Base-by-base conservation (phyloP, 2,888 invertebrate species). In the Apamea monoglypha region DNA sequence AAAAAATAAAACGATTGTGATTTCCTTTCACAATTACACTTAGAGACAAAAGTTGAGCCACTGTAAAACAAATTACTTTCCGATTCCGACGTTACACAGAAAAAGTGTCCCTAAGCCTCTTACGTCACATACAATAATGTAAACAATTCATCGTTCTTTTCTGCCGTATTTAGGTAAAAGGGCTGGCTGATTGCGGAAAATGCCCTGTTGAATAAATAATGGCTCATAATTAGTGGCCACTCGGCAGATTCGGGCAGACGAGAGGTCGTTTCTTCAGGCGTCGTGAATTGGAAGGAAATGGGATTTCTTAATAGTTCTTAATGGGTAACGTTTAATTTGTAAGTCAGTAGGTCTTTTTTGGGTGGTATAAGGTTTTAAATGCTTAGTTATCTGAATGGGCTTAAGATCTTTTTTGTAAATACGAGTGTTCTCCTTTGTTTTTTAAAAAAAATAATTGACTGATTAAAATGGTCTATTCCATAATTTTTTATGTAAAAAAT, bases 171-270 rank as follows among this genome's bases (percentile, higher is more conserved):
- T 67, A 71, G 40, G 66, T 67, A 70, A 73, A 74, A 87, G 74
- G 75, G 72, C 72, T 73, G 78, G 40, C 44, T 83, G 74, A 86
- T 83, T 83, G 76, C 67, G 77, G 72, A 29, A 84, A 79, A 84
- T 76, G 76, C 74, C 29, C 69, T 50, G 68, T 71, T 81, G 81
- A 88, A 87, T 88, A 82, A 84, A 75, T 82, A 81, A 86, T 86
- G 78, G 75, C 8, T 32, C 63, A 64, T 81, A 87, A 87, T 87
- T 83, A 84, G 74, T 72, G 61, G 53, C 61, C 67, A 61, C 53
- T 78, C 63, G n/a, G 16, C 16, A 64, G 85, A 81, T 74, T 83
- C 73, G 32, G 76, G 50, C 36, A 76, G 63, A 72, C 50, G 77
- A 81, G 40, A 81, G 72, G 63, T 82, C 74, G 40, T 83, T 74